These are phyloP conservation scores for Manis crassicaudata DNA, from an alignment of 2,797 vertebrate species.

Conservation along the genomic window DNA sequence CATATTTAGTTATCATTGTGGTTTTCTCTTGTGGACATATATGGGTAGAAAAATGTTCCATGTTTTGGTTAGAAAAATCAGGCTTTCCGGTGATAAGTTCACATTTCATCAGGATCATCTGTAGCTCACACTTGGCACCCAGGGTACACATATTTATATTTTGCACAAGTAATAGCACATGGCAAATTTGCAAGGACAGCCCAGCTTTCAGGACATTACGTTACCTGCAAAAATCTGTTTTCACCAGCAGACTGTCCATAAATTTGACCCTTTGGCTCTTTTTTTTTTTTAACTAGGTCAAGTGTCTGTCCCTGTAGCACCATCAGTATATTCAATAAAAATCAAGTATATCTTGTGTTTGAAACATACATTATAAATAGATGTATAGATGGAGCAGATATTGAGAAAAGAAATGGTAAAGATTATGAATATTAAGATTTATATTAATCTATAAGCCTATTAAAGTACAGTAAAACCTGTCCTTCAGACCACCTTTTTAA, in stretches of 20 bases:
- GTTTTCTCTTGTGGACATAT: not conserved
- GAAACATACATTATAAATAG: constrained; percentile 89
- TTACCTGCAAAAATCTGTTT: constrained; percentile 67
- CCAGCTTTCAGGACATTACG: not conserved
- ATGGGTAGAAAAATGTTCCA: not conserved
- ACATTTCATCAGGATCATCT: constrained; percentile 16
- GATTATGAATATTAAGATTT: constrained; percentile 93
- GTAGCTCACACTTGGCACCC: not conserved
- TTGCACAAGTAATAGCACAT: constrained; percentile 7
- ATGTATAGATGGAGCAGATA: constrained; percentile 87
- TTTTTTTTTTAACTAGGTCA: constrained; percentile 78
- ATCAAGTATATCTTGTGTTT: constrained; percentile 87
- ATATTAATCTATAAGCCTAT: constrained; percentile 92
- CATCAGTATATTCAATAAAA: constrained; percentile 84
- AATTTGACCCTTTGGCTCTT: constrained; percentile 76
- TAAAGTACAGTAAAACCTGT: constrained; percentile 93
- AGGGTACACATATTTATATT: not conserved
- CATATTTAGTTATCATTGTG: not conserved
- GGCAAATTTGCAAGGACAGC: constrained; percentile 39
- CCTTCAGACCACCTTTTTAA: constrained; percentile 93
- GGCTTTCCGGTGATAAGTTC: not conserved
- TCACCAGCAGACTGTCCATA: constrained; percentile 65
- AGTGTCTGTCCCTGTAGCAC: constrained; percentile 80
- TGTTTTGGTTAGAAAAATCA: constrained; percentile 60
- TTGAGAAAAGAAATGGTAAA: constrained; percentile 89